A percentile compares a stretch with the other conserved stretches of the same genome.
phyloP scores from a whole-genome alignment of 2,113 vertebrate genomes.

The Struthio camelus region DNA sequence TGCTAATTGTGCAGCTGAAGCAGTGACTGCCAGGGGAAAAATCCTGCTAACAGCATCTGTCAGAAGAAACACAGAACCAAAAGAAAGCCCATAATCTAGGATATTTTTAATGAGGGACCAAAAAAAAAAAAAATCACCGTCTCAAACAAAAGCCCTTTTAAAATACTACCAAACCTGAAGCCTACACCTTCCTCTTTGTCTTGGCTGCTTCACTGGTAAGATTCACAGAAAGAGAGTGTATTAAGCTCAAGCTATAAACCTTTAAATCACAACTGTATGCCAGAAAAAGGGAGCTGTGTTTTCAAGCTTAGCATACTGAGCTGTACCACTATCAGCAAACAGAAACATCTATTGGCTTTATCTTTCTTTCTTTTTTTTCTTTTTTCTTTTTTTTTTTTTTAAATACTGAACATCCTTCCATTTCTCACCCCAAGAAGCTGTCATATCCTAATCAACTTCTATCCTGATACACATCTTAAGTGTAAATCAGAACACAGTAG shows the following conservation, averaged over 20 bases:
- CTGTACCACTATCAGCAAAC: background rate
- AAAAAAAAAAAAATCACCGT: accelerated
- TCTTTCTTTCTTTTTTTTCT: background rate
- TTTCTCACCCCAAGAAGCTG: background rate
- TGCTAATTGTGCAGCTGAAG: background rate
- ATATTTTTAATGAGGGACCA: background rate
- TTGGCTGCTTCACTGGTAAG: background rate
- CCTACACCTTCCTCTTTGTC: background rate
- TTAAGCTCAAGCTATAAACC: background rate
- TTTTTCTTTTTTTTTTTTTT: background rate
- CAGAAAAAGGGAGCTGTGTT: background rate
- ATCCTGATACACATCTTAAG: background rate
- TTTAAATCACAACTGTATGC: background rate
- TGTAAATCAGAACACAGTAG: background rate
- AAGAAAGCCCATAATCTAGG: background rate
- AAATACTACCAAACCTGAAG: background rate
- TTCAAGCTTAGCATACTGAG: background rate
- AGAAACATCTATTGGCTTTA: background rate
- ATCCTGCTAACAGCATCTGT: background rate
- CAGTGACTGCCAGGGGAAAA: background rate
- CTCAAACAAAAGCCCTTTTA: background rate
- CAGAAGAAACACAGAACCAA: background rate
- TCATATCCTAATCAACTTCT: background rate
- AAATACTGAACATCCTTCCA: background rate
- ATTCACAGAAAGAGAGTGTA: background rate